Conservation (phyloP, 2,113 vertebrate species). For the Mola mola region DNA sequence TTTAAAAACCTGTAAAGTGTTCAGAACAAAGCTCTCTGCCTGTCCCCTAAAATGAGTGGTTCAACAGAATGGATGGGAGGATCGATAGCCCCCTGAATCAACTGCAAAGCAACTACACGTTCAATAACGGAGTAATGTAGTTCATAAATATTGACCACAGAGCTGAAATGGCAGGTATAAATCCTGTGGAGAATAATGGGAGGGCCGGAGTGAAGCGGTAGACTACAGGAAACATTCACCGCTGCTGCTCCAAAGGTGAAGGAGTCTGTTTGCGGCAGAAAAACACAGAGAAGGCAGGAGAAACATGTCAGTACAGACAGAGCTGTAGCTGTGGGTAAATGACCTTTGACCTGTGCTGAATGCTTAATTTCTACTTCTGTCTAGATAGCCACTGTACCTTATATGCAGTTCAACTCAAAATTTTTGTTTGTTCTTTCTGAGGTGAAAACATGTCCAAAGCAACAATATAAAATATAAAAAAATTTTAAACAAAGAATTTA, state of each 20-base stretch:
- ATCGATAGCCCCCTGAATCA: constrained; percentile 54
- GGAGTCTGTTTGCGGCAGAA: constrained; percentile 10
- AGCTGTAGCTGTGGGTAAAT: neutral
- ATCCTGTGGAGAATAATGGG: constrained; percentile 56
- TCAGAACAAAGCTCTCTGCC: constrained; percentile 26
- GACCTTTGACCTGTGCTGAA: neutral
- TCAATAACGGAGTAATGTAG: constrained; percentile 65
- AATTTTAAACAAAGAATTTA: too few relatives aligned
- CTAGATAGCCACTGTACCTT: too few relatives aligned
- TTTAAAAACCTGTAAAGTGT: constrained; percentile 46
- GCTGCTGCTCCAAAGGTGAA: constrained; percentile 4
- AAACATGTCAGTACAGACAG: neutral
- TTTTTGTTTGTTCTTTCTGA: neutral
- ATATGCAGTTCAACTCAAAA: neutral
- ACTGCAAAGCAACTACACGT: constrained; percentile 54
- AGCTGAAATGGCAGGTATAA: constrained; percentile 68
- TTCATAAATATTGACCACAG: constrained; percentile 77
- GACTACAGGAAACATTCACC: constrained; percentile 46
- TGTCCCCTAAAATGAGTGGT: constrained; percentile 21
- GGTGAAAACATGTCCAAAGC: neutral
- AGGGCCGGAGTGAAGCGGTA: constrained; percentile 24
- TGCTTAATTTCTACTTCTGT: too few relatives aligned
- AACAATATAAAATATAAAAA: too few relatives aligned
- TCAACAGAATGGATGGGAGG: constrained; percentile 31
- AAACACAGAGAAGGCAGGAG: neutral